Evolutionary conservation across 2,888 invertebrate species (phyloP), one percentile per base, ranked within the genome.

Genomic region (Blastobasis adustella): DNA sequence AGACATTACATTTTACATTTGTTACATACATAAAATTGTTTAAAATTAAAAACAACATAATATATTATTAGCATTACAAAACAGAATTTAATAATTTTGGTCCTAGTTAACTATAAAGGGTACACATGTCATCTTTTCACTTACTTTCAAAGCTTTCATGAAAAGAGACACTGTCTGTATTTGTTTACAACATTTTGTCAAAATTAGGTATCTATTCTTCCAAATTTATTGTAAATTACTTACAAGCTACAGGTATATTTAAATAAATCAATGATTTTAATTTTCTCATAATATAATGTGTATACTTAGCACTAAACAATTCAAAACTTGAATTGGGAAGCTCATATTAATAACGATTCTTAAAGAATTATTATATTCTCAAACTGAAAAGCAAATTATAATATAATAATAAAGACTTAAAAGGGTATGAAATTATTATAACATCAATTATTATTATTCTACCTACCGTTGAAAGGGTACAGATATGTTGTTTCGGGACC

Each of bases 1-100:
- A 68, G 66, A 71, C 66, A 71, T 76, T 73, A 73, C 66, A 75
- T 68, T 66, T 69, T 75, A 70, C 66, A 76, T 59, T 6, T 71
- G 76, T 85, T 83, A 53, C 44, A 46, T 71, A 74, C 58, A 79
- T 80, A 82, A 81, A 80, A 74, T 72, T 66, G 76, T 73, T 81
- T 81, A 77, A 83, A 77, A 84, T 79, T 81, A 84, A 81, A 82
- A 81, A 80, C 80, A 82, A 78, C 72, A 75, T 71, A 71, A 74
- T 73, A 76, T 74, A 76, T 70, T 72, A 75, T 71, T 69, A 68
- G 66, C 65, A 70, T 70, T 71, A 69, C 58, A 74, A 80, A 82
- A 73, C 71, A 76, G 69, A 77, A 75, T 66, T 76, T 75, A 67
- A 72, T 72, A 51, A 76, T 76, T 73, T 82, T 86, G 84, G 84